These are phyloP conservation scores for Halichoeres trimaculatus DNA, from an alignment of 2,113 vertebrate species.

Conservation along the genomic window DNA sequence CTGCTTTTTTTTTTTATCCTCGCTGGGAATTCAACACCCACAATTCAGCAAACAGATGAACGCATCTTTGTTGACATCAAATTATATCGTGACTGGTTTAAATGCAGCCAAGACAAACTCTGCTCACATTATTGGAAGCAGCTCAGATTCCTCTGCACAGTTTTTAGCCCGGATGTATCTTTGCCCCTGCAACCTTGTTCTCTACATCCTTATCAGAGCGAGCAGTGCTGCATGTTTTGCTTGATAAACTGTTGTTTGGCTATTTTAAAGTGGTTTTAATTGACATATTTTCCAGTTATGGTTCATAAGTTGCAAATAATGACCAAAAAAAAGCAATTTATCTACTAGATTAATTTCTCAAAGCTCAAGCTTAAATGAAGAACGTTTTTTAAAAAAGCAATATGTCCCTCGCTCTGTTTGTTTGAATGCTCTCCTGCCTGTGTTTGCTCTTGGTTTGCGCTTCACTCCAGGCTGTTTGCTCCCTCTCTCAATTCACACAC, in stretches of 20 bases:
- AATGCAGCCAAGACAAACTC: background rate
- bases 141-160: constrained; percentile 20
- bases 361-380: background rate
- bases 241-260: constrained; percentile 10
- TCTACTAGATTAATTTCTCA: background rate
- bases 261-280: constrained; percentile 13
- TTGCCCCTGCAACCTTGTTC: constrained; percentile 16
- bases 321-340: no score
- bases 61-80: background rate
- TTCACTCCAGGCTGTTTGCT: constrained; percentile 38
- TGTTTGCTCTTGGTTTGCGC: constrained; percentile 47
- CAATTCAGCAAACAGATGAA: constrained; percentile 1
- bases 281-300: background rate
- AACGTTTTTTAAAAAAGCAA: background rate
- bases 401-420: background rate
- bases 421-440: constrained; percentile 15
- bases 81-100: background rate
- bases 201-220: constrained; percentile 8
- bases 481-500: constrained; percentile 18
- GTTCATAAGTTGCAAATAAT: background rate
- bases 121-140: background rate
- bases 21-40: constrained; percentile 39
- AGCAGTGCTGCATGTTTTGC: constrained; percentile 48
- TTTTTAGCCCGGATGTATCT: constrained; percentile 65
- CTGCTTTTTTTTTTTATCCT: constrained; percentile 49